phyloP scores from a whole-genome alignment of 2,113 vertebrate species.

The Chaetodon trifascialis region DNA sequence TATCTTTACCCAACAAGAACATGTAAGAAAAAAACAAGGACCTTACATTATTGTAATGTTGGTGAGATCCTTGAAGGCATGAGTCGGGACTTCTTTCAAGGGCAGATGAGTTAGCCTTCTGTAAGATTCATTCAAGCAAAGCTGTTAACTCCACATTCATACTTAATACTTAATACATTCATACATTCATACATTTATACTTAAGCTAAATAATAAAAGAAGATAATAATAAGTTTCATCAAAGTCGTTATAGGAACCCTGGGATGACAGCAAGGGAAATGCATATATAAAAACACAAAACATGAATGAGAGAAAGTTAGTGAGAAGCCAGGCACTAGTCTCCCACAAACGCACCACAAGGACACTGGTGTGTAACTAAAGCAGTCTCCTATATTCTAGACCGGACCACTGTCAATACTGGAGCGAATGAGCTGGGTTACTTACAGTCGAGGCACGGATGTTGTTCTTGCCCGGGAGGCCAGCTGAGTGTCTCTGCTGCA shows the following conservation, averaged over 20 bases:
- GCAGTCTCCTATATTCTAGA: not conserved
- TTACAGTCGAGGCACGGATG: conserved; percentile 72
- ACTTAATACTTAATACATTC: too few species aligned
- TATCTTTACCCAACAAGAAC: not conserved
- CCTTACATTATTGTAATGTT: conserved; percentile 92
- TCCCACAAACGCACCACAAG: not conserved
- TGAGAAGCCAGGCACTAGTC: too few species aligned
- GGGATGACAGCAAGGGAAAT: not conserved
- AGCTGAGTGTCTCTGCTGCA: conserved; percentile 81
- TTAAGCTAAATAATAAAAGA: too few species aligned
- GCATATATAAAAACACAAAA: not conserved
- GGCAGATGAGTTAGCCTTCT: conserved; percentile 89
- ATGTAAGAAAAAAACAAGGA: not conserved
- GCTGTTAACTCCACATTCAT: conserved; percentile 17
- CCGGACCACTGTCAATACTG: not conserved
- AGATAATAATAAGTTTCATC: not conserved
- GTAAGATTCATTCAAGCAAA: conserved; percentile 51
- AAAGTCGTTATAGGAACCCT: not conserved
- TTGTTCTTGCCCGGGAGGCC: conserved; percentile 31
- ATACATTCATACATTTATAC: too few species aligned
- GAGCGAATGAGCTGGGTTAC: conserved; percentile 42
- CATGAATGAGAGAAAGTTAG: too few species aligned
- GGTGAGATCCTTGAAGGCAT: conserved; percentile 89
- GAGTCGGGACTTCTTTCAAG: conserved; percentile 86
- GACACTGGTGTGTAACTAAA: not conserved